Evolutionary conservation across 1,140 invertebrate species (phyloP), one percentile per base, ranked within the genome.

Genomic region (Capitella teleta): DNA sequence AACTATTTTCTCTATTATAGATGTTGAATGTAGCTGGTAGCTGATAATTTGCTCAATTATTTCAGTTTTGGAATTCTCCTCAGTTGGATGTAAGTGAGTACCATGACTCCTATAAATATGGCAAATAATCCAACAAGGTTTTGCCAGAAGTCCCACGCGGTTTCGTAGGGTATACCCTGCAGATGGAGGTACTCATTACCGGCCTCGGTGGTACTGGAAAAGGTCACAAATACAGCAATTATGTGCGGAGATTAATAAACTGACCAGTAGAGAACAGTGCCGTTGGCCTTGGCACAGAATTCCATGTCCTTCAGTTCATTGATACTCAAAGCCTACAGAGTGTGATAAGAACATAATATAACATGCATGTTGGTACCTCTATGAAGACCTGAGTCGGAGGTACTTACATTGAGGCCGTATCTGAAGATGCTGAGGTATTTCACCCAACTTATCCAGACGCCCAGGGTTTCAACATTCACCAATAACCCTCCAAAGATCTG

Each of bases 401-500:
- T n/a, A 36, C 51, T 47, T 55, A 70, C 67, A 54, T 61, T 60
- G 14, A 71, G 36, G 25, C 59, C 56, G 54, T 65, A 71, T 57
- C 66, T 59, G 54, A 70, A 67, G 21, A 72, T 62, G 50, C 67
- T 70, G 32, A 68, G 8, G 49, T 60, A 72, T 42, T 65, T 64
- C 16, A 69, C 47, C 68, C 68, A 70, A n/a, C 57, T 47, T 14
- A 72, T 52, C 59, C 63, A 68, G 6, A 57, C 53, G 3, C 57
- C 59, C 18, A 72, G 54, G 14, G 62, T 55, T 12, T 57, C 57
- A 25, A 72, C 46, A 44, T 72, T 70, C 14, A 72, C 63, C 24
- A 72, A 53, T 5, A 70, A 55, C 18, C 69, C 69, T 54, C 66
- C 64, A 53, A 70, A 72, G 21, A 72, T n/a, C n/a, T n/a, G n/a